Percentiles rank a stretch among this genome's conserved stretches.
Evolutionary conservation across 2,113 vertebrate genomes (phyloP).

Genomic region (Sapayoa aenigma): DNA sequence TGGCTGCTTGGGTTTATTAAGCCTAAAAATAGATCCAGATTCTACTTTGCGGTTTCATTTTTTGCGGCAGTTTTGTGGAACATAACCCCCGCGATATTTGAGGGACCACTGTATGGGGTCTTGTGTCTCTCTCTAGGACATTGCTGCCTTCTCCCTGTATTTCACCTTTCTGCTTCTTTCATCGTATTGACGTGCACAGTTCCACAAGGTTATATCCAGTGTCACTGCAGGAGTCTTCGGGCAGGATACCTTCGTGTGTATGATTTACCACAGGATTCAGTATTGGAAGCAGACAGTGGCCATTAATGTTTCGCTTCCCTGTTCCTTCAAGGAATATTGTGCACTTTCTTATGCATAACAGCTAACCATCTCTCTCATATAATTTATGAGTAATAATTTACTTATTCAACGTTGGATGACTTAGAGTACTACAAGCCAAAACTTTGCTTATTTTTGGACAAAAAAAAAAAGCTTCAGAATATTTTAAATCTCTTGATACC

Average conservation of each 20-base stretch:
- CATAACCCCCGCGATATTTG: too few relatives aligned
- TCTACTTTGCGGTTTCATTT: too few relatives aligned
- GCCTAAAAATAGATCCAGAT: too few relatives aligned
- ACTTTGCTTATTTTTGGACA: not conserved
- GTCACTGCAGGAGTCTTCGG: not conserved
- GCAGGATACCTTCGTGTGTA: not conserved
- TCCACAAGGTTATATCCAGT: not conserved
- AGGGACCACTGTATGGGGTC: too few relatives aligned
- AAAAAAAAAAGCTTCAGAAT: not conserved
- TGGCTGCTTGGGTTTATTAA: too few relatives aligned
- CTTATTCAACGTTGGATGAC: not conserved
- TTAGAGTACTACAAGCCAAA: not conserved
- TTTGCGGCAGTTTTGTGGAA: too few relatives aligned
- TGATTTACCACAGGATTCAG: not conserved
- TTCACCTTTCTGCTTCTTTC: not conserved
- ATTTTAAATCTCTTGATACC: not conserved
- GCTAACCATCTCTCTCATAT: not conserved
- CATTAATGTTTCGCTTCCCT: not conserved
- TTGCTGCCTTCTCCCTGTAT: not conserved
- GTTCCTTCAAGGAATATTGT: not conserved
- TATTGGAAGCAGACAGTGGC: not conserved
- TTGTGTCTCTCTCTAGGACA: not conserved
- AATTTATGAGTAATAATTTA: not conserved
- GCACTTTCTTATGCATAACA: not conserved
- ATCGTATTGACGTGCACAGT: not conserved